phyloP scores from a whole-genome alignment of 2,888 invertebrate species.

The Caenorhabditis sp. region DNA sequence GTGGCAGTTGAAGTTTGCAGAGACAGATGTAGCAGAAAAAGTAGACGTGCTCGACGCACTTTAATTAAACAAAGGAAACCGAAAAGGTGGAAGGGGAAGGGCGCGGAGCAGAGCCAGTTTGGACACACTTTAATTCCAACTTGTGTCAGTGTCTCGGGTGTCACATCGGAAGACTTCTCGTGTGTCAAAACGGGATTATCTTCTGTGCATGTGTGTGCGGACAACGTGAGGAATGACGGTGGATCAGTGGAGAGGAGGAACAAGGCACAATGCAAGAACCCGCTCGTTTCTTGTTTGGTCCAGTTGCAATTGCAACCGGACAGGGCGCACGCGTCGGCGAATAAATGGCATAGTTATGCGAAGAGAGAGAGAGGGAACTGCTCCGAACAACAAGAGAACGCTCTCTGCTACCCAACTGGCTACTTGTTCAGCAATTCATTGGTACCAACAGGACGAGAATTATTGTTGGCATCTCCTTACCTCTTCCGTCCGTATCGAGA shows the following conservation, averaged over 20 bases:
- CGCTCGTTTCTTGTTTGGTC: not conserved
- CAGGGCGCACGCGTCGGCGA: conserved; percentile 11
- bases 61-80: conserved; percentile 51
- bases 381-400: not conserved
- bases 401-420: not conserved
- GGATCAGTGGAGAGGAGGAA: conserved; percentile 28
- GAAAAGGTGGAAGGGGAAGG: conserved; percentile 15
- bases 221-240: conserved; percentile 10
- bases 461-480: conserved; percentile 13
- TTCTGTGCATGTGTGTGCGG: conserved; percentile 12
- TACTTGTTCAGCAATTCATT: not conserved
- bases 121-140: conserved; percentile 50
- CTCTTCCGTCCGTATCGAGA: conserved; percentile 56
- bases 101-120: not conserved
- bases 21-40: not conserved
- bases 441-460: not conserved
- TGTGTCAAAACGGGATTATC: conserved; percentile 49
- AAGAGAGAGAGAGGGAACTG: conserved; percentile 6
- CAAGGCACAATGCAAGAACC: conserved; percentile 1
- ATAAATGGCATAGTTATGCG: conserved; percentile 28
- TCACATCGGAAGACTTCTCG: conserved; percentile 47
- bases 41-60: conserved; percentile 5
- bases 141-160: conserved; percentile 46
- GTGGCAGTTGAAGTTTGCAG: too few species aligned
- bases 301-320: not conserved